Conservation (phyloP, 2,113 vertebrate species). For the Cathartes aura region DNA sequence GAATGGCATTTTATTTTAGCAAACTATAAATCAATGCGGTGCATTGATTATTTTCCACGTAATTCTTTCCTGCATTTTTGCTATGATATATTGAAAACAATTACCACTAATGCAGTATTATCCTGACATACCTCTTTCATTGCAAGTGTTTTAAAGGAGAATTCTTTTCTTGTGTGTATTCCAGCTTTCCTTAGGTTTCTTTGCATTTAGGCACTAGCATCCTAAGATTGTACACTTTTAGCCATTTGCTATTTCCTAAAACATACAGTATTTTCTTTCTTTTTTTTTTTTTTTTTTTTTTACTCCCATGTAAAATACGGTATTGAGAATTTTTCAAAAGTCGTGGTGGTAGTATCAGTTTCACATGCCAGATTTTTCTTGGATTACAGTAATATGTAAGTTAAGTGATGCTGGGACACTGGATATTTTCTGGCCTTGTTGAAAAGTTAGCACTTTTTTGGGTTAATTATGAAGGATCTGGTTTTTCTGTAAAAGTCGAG, state of each 20-base stretch:
- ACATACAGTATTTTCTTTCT: neutral
- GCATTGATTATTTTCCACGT: slow-evolving; percentile 76
- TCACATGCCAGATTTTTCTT: slow-evolving; percentile 11
- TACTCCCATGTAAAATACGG: neutral
- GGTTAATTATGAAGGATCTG: slow-evolving; percentile 55
- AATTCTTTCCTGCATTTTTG: slow-evolving; percentile 65
- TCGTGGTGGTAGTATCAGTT: slow-evolving; percentile 17
- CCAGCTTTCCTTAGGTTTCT: slow-evolving; percentile 55
- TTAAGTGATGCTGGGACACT: slow-evolving; percentile 54
- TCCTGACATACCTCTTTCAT: slow-evolving; percentile 74
- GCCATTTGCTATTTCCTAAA: slow-evolving; percentile 9
- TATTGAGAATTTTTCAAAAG: slow-evolving; percentile 11
- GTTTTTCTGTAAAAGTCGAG: slow-evolving; percentile 46
- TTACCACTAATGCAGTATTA: slow-evolving; percentile 77
- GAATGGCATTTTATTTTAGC: slow-evolving; percentile 82
- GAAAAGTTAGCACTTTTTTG: slow-evolving; percentile 60
- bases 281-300: neutral
- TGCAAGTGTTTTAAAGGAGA: slow-evolving; percentile 42
- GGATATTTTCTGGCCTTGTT: slow-evolving; percentile 63
- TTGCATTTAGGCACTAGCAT: slow-evolving; percentile 25
- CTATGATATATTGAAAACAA: slow-evolving; percentile 64
- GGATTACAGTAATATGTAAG: neutral
- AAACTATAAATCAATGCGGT: slow-evolving; percentile 79
- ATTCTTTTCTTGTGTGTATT: neutral
- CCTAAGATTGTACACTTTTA: neutral